Evolutionary conservation across 2,113 vertebrate genomes (phyloP), one percentile per base, ranked within the genome.

Genomic region (Uria aalge): DNA sequence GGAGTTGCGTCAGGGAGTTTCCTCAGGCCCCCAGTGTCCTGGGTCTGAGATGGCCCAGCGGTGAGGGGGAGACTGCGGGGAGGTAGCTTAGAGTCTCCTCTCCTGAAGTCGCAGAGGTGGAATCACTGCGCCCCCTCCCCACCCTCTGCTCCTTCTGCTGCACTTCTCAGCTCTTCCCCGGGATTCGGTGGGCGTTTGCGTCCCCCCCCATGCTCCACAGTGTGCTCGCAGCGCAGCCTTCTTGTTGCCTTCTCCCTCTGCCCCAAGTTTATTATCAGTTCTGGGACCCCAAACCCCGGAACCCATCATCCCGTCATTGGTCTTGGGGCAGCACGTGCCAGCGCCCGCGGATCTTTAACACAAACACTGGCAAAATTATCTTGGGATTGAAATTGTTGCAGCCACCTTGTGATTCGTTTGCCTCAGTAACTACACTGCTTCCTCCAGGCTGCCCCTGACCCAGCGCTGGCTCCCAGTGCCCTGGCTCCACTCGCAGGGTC

Each of bases 331-430:
- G 50, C 50, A 7, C 0, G 2, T 79, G 62, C 59, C 53, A 41
- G 16, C 2, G 2, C 29, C 48, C 0, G 0, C 2, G 5, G 40
- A 19, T 17, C 30, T 53, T 45, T 22, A 52, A 66, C 56, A 60
- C 32, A 72, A 82, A 52, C 34, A 18, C 15, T 0, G 1, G 18
- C 36, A 83, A 74, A 81, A 71, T 6, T 22, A 11, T 15, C 16
- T 60, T 34, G 32, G 41, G 38, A 45, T 48, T 62, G 47, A 34
- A 40, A 24, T 11, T 52, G 3, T 53, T 66, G 48, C 57, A 68
- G 24, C 48, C 73, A 36, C 80, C 34, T 57, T 4, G 8, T 71
- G 52, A 18, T 29, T 67, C 7, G 0, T 24, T 77, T 81, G 32
- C 60, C 38, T 78, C 81, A 47, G 7, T 23, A 55, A 32, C 30